Evolutionary conservation across 2,888 invertebrate genomes (phyloP).

Genomic region (Plebejus argus): DNA sequence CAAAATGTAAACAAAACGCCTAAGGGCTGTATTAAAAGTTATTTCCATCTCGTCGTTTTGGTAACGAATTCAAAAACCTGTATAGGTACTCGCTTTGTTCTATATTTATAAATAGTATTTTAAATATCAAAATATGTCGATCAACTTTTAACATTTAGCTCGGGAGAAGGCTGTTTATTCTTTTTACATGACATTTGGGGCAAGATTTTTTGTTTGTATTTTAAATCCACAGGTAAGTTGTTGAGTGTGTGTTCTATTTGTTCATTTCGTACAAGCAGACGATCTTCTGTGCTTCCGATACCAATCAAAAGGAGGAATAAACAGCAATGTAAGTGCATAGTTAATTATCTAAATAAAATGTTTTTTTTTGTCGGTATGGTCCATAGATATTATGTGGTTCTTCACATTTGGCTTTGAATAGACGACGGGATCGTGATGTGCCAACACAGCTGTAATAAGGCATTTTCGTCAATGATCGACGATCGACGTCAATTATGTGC

Average conservation of each 20-base stretch:
- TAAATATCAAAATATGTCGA: conserved; percentile 27
- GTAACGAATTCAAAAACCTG: background rate
- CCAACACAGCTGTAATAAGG: no score
- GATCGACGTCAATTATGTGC: no score
- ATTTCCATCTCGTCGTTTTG: conserved; percentile 5
- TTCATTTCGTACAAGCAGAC: background rate
- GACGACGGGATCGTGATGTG: no score
- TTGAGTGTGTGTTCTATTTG: background rate
- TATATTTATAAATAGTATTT: conserved; percentile 23
- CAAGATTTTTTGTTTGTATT: background rate
- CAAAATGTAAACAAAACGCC: conserved; percentile 4
- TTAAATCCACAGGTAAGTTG: background rate
- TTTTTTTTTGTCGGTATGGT: no score
- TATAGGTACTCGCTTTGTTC: background rate
- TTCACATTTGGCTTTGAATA: no score
- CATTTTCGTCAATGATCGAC: no score
- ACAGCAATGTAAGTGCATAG: background rate
- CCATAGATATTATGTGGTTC: no score
- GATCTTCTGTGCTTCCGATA: background rate
- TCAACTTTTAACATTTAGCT: conserved; percentile 20
- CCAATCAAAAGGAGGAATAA: background rate
- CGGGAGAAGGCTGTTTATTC: background rate
- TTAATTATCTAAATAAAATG: background rate
- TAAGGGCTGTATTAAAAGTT: background rate
- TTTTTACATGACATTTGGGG: conserved; percentile 23